Conservation (phyloP, 2,888 invertebrate genomes). For the Therioaphis trifolii region DNA sequence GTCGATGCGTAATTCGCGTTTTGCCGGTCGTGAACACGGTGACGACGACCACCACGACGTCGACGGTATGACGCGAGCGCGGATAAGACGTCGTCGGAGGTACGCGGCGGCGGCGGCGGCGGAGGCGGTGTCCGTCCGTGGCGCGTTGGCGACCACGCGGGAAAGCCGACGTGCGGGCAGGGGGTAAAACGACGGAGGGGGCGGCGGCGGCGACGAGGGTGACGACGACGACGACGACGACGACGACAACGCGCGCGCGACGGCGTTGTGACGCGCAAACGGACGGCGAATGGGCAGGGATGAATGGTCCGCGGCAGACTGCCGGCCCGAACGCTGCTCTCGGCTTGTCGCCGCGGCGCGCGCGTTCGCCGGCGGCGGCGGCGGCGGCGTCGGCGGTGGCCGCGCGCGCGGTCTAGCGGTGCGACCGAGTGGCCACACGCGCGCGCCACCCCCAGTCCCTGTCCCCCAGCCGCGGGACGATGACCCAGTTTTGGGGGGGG, state of each 20-base stretch:
- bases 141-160: too few relatives aligned
- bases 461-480: not conserved
- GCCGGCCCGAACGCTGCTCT: conserved; percentile 33
- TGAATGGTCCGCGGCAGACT: conserved; percentile 61
- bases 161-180: too few relatives aligned
- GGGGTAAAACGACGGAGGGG: not conserved
- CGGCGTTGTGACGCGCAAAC: conserved; percentile 45
- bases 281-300: conserved; percentile 53
- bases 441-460: not conserved
- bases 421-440: conserved; percentile 23
- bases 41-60: too few relatives aligned
- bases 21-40: too few relatives aligned
- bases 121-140: not conserved
- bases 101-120: not conserved
- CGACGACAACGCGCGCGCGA: conserved; percentile 47
- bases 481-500: conserved; percentile 31
- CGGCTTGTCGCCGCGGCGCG: conserved; percentile 39
- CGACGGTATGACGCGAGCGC: too few relatives aligned
- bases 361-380: conserved; percentile 5
- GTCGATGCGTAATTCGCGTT: too few relatives aligned
- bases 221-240: not conserved
- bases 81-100: not conserved
- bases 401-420: conserved; percentile 58
- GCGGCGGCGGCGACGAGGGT: not conserved
- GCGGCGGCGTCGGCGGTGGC: not conserved